Evolutionary conservation across 2,113 vertebrate genomes (phyloP), one percentile per base, ranked within the genome.

Genomic region (Nematolebias whitei): DNA sequence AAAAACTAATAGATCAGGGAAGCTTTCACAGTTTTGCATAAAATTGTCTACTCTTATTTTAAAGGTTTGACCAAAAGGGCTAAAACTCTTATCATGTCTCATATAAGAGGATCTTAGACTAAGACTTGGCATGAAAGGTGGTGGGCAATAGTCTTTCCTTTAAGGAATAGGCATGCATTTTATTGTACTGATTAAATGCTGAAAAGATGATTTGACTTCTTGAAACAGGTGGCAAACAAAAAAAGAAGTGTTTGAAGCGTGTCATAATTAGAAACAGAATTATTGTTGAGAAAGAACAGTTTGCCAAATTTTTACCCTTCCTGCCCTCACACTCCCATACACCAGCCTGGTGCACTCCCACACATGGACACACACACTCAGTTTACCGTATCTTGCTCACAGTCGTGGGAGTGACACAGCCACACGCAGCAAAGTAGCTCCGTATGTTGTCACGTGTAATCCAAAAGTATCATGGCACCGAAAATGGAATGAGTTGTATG

Each of bases 301-400:
- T 60, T 62, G 40, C 22, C 18, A 23, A 13, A 24, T 63, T 56
- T 53, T 59, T 39, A n/a, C 49, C 56, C 40, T 72, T 57, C 68
- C 60, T 72, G 71, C 68, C 23, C 66, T 71, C 80, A 63, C 56
- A 68, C 55, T 51, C 67, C 73, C 59, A 40, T 71, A n/a, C 61
- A 72, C 68, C 73, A 71, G 23, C 66, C 19, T 23, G 55, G 70
- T n/a, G 40, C 72, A 74, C 78, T 39, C 64, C 65, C 76, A 82
- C 80, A 52, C 78, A 55, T 1, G 24, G 47, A 67, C 76, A 64
- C 54, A 63, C 56, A 53, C 63, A 50, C 16, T 18, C 41, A 44
- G 15, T 35, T 40, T 3, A 16, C 65, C 48, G 18, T 19, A 70
- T 68, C 53, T 15, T 48, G 67, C 58, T 76, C 63, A 50, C 58